Evolutionary conservation across 2,888 invertebrate species (phyloP).

Genomic region (Ichneumon xanthorius): DNA sequence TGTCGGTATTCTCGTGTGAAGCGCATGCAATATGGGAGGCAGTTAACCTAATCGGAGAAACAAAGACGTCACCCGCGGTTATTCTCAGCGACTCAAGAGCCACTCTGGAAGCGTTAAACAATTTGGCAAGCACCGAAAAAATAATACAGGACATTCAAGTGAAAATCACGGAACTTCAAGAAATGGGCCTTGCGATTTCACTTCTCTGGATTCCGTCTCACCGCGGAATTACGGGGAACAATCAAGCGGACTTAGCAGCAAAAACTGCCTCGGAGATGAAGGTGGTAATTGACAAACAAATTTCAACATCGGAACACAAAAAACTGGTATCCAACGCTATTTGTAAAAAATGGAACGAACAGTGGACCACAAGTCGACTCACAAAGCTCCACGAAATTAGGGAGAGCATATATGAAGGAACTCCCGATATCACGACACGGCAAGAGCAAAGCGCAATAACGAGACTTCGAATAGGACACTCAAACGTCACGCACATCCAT

Average conservation of each 20-base stretch:
- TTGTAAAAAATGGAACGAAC: not conserved
- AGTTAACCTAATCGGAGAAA: not conserved
- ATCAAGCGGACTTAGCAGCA: too few species aligned
- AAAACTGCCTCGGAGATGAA: too few species aligned
- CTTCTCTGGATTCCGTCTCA: not conserved
- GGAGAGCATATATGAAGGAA: not conserved
- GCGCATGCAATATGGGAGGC: not conserved
- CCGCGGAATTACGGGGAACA: too few species aligned
- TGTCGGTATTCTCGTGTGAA: constrained; percentile 20
- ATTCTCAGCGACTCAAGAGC: not conserved
- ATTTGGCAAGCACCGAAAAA: not conserved
- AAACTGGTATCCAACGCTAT: too few species aligned
- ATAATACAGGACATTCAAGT: not conserved
- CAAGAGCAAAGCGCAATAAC: not conserved
- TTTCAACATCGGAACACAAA: too few species aligned
- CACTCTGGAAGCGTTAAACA: not conserved
- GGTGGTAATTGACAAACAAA: too few species aligned
- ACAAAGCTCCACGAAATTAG: not conserved
- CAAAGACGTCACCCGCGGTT: not conserved
- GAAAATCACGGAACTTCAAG: not conserved
- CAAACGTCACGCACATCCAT: not conserved
- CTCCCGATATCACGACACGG: not conserved
- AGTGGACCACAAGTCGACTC: not conserved
- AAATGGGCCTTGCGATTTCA: not conserved
- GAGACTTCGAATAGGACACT: not conserved